phyloP scores from a whole-genome alignment of 2,797 vertebrate species.

The Aphelocoma californica region DNA sequence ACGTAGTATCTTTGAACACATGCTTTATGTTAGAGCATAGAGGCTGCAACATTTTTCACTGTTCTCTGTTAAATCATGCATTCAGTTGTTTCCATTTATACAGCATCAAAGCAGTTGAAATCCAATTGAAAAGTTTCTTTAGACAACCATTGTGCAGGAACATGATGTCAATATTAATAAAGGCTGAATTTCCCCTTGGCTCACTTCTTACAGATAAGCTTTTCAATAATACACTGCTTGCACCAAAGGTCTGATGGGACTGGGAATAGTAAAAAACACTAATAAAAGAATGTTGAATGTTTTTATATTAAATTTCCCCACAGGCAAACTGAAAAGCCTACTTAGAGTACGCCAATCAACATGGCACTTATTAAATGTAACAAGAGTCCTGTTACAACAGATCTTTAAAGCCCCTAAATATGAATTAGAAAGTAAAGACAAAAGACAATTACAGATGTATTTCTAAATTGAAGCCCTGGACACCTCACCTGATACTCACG shows the following conservation, averaged over 20 bases:
- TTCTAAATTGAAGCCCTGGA: constrained; percentile 72
- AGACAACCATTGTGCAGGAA: constrained; percentile 81
- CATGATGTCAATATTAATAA: constrained; percentile 88
- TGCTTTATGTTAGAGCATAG: constrained; percentile 39
- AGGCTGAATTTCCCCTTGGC: constrained; percentile 83
- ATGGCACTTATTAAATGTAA: constrained; percentile 85
- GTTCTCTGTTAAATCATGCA: constrained; percentile 75
- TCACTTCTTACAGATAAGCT: constrained; percentile 84
- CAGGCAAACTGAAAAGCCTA: constrained; percentile 83
- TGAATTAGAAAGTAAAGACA: constrained; percentile 79
- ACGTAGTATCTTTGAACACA: constrained; percentile 22
- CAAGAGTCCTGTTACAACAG: constrained; percentile 83
- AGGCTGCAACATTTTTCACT: constrained; percentile 61
- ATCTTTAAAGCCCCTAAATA: constrained; percentile 81
- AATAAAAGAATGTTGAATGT: constrained; percentile 86
- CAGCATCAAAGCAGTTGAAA: constrained; percentile 80
- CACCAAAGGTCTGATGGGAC: constrained; percentile 85
- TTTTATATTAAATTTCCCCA: constrained; percentile 85
- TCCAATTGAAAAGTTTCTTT: constrained; percentile 84
- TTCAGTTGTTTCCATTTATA: constrained; percentile 81
- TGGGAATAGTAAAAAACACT: constrained; percentile 85
- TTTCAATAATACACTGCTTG: constrained; percentile 84
- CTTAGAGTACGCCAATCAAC: constrained; percentile 83
- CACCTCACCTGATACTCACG: constrained; percentile 56
- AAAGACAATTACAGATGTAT: constrained; percentile 76